Evolutionary conservation across 2,888 invertebrate species (phyloP).

Genomic region (Drosophila heteroneura): DNA sequence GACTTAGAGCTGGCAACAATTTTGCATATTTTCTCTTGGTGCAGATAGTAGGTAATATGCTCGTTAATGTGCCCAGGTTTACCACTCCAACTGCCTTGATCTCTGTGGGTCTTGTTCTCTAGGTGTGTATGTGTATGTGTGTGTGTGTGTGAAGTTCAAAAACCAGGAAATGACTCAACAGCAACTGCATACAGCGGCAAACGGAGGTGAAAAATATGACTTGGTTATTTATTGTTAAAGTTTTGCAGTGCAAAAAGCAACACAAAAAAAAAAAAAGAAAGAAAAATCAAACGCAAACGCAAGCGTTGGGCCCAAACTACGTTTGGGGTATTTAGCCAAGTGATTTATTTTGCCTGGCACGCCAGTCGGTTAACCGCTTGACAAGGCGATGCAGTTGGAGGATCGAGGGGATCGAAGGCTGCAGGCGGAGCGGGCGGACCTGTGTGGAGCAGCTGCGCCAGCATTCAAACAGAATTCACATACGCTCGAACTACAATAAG

Average conservation of each 20-base stretch:
- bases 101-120: conserved; percentile 19
- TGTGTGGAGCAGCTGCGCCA: conserved; percentile 38
- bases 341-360: conserved; percentile 73
- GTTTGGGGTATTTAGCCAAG: conserved; percentile 78
- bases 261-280: conserved; percentile 15
- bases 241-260: conserved; percentile 77
- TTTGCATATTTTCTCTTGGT: conserved; percentile 74
- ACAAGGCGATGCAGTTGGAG: conserved; percentile 24
- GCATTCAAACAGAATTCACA: conserved; percentile 19
- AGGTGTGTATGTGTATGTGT: conserved; percentile 6
- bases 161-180: conserved; percentile 81
- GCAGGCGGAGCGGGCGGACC: conserved; percentile 17
- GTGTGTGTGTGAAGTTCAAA: conserved; percentile 61
- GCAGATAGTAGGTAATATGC: conserved; percentile 79
- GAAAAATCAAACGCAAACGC: conserved; percentile 41
- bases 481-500: conserved; percentile 66
- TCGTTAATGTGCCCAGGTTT: conserved; percentile 76
- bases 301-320: conserved; percentile 72
- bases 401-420: neutral
- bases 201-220: conserved; percentile 79
- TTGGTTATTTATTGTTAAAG: conserved; percentile 81
- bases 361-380: conserved; percentile 70
- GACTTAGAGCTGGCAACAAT: conserved; percentile 55
- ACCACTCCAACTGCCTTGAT: conserved; percentile 50
- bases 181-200: conserved; percentile 61